Evolutionary conservation across 2,113 vertebrate genomes (phyloP), one percentile per base, ranked within the genome.

Genomic region (Strigops habroptila): DNA sequence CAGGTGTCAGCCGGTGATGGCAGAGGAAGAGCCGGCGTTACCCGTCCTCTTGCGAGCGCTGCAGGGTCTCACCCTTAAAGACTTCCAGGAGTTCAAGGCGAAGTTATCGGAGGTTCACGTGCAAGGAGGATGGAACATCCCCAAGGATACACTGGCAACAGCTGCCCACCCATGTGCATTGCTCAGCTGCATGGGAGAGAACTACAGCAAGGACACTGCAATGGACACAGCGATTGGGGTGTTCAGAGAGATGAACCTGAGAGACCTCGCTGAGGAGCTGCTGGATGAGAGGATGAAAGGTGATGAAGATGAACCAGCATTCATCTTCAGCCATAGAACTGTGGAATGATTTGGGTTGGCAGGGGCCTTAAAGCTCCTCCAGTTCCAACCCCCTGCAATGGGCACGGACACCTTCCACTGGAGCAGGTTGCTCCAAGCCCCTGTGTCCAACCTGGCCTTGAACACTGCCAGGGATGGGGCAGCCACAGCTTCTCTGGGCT

Each of bases 101-200:
- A 91, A 67, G 57, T 18, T 94, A 19, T 60, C 5, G 0, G 35
- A 65, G 39, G 35, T 48, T 39, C 27, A 3, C 0, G 5, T n/a
- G 75, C 57, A 41, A 44, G 46, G 51, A 71, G 52, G 41, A 19
- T 17, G 57, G 80, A 81, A 39, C 7, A 81, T 70, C 39, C 55
- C 74, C 27, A 14, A 25, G 89, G 74, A 84, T 48, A 69, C 5
- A 0, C 55, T 84, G 44, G 63, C 5, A 0, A 25, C 80, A 35
- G 74, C 51, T 2, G 0, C 51, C 31, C 30, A n/a, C 6, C 84
- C 84, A 6, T 10, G n/a, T 1, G 6, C 23, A 0, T 75, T 88
- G 7, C 9, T 24, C 49, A 27, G 31, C 57, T 85, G 44, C 55
- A 22, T 84, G 79, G 44, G n/a, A 8, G 1, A 59, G 25, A 74